Base-by-base conservation (phyloP, 2,113 vertebrate genomes). In the Pitta sordida region DNA sequence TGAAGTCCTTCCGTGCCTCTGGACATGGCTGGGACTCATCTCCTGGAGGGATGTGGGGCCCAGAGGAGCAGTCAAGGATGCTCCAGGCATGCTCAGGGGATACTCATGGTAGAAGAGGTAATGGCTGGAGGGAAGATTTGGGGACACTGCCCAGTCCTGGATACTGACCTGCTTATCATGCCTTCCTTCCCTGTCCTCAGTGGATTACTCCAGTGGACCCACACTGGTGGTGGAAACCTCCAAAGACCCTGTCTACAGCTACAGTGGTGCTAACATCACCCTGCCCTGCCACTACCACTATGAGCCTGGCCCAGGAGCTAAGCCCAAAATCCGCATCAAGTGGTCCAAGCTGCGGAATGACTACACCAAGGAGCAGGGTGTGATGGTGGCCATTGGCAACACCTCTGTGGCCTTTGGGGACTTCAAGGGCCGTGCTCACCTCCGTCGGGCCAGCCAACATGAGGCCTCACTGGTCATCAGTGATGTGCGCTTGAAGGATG, bases 261-360 rank as follows among this genome's bases (percentile, higher is more conserved):
- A 96, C 60, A 98, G 53, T 0, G 98, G 99, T 3, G 98, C 98
- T 95, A 99, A 97, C 0, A 97, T 98, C 87, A 99, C 98, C 7
- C 97, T 99, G 58, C 98, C 98, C 19, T 99, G 99, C 90, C 97
- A 58, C 87, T 99, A 98, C 94, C 97, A 22, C 63, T 98, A 99
- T 0, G 97, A 98, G 75, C 98, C 99, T 0, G 95, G 98, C 44
- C 74, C 91, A 82, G 91, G 60, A 18, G 21, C 79, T 5, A 98
- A 97, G 1, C 97, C 94, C 70, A 97, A 97, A 34, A 98, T 98
- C 59, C 98, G 98, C 13, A 97, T 99, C 95, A 99, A 99, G 51
- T 99, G 99, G 99, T 98, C 98, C 96, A 99, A 98, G 96, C 83
- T 98, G 44, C 97, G 98, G 4, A 96, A 98, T 0, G 96, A 97